Evolutionary conservation across 2,888 invertebrate genomes (phyloP).

Genomic region (Elgonia sp.): DNA sequence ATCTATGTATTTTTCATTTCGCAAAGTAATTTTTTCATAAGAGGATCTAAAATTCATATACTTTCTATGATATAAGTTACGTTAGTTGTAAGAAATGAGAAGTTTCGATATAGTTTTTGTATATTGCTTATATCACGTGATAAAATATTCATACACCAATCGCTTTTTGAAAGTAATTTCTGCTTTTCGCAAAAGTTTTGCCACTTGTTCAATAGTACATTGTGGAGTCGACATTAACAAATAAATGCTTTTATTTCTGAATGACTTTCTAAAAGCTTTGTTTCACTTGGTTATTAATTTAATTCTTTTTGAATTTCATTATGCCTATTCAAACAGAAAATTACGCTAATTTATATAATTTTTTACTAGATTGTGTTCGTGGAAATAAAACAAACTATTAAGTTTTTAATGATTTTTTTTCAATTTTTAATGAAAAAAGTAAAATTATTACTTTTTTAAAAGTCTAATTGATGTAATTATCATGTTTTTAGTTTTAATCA

Average conservation of each 20-base stretch:
- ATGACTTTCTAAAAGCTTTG: too few species aligned
- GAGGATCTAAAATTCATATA: slow-evolving; percentile 19
- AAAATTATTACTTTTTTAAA: too few species aligned
- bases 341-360: too few species aligned
- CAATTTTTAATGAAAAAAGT: too few species aligned
- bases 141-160: slow-evolving; percentile 18
- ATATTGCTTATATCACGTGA: background rate
- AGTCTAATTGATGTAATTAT: too few species aligned
- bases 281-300: too few species aligned
- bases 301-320: too few species aligned
- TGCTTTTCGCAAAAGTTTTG: slow-evolving; percentile 6
- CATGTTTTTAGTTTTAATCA: too few species aligned
- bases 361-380: too few species aligned
- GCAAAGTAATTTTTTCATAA: slow-evolving; percentile 29
- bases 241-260: background rate
- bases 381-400: too few species aligned
- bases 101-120: slow-evolving; percentile 18
- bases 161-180: slow-evolving; percentile 21
- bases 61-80: background rate
- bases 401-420: too few species aligned
- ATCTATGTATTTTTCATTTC: slow-evolving; percentile 33
- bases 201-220: background rate
- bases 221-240: background rate
- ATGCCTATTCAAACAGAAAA: too few species aligned
- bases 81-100: slow-evolving; percentile 27